Evolutionary conservation across 2,888 invertebrate species (phyloP).

Genomic region (Pyralis farinalis): DNA sequence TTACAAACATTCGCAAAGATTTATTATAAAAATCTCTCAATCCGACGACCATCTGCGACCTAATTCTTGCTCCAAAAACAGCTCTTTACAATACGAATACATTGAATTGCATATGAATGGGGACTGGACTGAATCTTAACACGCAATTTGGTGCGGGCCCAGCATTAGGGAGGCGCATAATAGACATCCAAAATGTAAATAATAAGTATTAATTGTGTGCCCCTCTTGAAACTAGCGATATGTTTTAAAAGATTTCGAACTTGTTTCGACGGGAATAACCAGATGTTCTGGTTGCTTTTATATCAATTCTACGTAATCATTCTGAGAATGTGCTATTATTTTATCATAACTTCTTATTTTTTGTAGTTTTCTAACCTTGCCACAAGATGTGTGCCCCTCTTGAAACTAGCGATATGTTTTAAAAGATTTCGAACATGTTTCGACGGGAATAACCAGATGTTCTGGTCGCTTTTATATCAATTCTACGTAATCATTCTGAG

Average conservation of each 20-base stretch:
- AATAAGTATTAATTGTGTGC: slow-evolving; percentile 35
- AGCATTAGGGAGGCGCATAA: slow-evolving; percentile 68
- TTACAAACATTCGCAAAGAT: slow-evolving; percentile 41
- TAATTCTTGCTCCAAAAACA: slow-evolving; percentile 65
- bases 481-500: too few relatives aligned
- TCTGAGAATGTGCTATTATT: too few relatives aligned
- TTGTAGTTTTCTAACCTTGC: too few relatives aligned
- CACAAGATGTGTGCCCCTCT: slow-evolving; percentile 49
- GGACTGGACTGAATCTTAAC: slow-evolving; percentile 79
- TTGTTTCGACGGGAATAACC: slow-evolving; percentile 54
- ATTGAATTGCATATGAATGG: slow-evolving; percentile 74
- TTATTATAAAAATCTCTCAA: slow-evolving; percentile 74
- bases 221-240: slow-evolving; percentile 57
- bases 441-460: slow-evolving; percentile 49
- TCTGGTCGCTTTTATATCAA: not conserved
- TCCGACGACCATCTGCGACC: slow-evolving; percentile 68
- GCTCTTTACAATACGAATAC: slow-evolving; percentile 67
- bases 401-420: slow-evolving; percentile 51
- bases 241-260: slow-evolving; percentile 35
- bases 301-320: too few relatives aligned
- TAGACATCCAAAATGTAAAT: slow-evolving; percentile 65
- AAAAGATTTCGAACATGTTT: slow-evolving; percentile 44
- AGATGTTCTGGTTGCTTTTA: slow-evolving; percentile 24
- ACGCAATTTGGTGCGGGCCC: slow-evolving; percentile 73
- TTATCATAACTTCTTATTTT: too few relatives aligned